Evolutionary conservation across 1,140 invertebrate species (phyloP).

Genomic region (Sipha flava): DNA sequence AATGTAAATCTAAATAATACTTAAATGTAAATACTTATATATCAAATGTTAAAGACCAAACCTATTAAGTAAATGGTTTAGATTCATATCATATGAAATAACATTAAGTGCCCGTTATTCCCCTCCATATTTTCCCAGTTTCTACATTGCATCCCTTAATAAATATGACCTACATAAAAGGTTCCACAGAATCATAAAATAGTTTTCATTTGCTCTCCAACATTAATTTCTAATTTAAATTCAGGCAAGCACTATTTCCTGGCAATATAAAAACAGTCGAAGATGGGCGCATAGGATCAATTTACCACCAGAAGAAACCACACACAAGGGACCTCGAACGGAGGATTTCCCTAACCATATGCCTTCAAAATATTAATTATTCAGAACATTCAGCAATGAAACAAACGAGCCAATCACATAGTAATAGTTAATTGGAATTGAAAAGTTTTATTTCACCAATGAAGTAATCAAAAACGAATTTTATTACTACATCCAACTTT

Average conservation of each 20-base stretch:
- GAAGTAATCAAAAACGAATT: neutral
- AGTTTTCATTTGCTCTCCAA: slow-evolving; percentile 15
- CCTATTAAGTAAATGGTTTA: slow-evolving; percentile 6
- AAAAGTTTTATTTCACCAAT: neutral
- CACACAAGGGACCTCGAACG: neutral
- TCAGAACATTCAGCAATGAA: slow-evolving; percentile 19
- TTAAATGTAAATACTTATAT: neutral
- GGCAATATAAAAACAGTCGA: slow-evolving; percentile 24
- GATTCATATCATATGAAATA: neutral
- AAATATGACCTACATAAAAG: slow-evolving; percentile 21
- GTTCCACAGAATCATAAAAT: slow-evolving; percentile 2
- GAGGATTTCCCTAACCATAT: neutral
- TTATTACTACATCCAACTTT: neutral
- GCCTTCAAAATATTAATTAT: slow-evolving; percentile 17
- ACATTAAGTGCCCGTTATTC: neutral
- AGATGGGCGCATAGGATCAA: slow-evolving; percentile 1
- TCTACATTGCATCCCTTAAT: slow-evolving; percentile 12
- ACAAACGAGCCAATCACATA: slow-evolving; percentile 17
- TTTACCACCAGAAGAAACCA: slow-evolving; percentile 10
- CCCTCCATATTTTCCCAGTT: neutral
- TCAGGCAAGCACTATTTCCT: neutral
- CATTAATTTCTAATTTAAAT: slow-evolving; percentile 32
- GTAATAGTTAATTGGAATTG: slow-evolving; percentile 17
- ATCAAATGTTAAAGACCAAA: neutral
- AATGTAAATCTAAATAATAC: neutral